Conservation (phyloP, 2,797 vertebrate genomes). For the Aeoliscus strigatus region DNA sequence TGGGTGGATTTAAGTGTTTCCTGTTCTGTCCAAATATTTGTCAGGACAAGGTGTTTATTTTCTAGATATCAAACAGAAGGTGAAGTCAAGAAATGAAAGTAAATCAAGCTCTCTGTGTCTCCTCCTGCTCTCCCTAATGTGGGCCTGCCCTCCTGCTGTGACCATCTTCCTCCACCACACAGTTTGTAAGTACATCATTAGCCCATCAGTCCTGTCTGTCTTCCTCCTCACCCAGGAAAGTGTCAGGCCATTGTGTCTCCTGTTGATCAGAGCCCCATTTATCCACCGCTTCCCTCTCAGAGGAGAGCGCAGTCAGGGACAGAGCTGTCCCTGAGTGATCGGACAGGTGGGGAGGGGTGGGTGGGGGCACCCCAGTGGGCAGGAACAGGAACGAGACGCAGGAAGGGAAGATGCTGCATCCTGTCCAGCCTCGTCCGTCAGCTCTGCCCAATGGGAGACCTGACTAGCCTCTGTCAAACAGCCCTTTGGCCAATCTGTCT, state of each 20-base stretch:
- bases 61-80: slow-evolving; percentile 17
- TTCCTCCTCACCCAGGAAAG: slow-evolving; percentile 30
- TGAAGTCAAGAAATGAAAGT: slow-evolving; percentile 4
- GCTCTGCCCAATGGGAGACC: slow-evolving; percentile 47
- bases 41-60: slow-evolving; percentile 29
- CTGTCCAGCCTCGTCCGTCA: slow-evolving; percentile 77
- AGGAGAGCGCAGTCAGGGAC: slow-evolving; percentile 26
- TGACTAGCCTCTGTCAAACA: slow-evolving; percentile 56
- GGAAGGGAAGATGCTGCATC: slow-evolving; percentile 67
- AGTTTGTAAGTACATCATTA: slow-evolving; percentile 82
- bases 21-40: slow-evolving; percentile 50
- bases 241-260: slow-evolving; percentile 50
- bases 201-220: slow-evolving; percentile 56
- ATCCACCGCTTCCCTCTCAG: slow-evolving; percentile 41
- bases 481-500: slow-evolving; percentile 62
- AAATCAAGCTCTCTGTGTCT: slow-evolving; percentile 15
- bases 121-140: slow-evolving; percentile 11
- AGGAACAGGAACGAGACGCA: slow-evolving; percentile 55
- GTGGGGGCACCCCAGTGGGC: slow-evolving; percentile 41
- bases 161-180: slow-evolving; percentile 54
- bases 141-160: slow-evolving; percentile 29
- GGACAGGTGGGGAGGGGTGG: slow-evolving; percentile 45
- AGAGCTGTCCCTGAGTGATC: slow-evolving; percentile 38
- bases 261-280: slow-evolving; percentile 29
- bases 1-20: slow-evolving; percentile 49